These are phyloP conservation scores for Stramonita haemastoma DNA, from an alignment of 2,888 invertebrate genomes.

Conservation along the genomic window DNA sequence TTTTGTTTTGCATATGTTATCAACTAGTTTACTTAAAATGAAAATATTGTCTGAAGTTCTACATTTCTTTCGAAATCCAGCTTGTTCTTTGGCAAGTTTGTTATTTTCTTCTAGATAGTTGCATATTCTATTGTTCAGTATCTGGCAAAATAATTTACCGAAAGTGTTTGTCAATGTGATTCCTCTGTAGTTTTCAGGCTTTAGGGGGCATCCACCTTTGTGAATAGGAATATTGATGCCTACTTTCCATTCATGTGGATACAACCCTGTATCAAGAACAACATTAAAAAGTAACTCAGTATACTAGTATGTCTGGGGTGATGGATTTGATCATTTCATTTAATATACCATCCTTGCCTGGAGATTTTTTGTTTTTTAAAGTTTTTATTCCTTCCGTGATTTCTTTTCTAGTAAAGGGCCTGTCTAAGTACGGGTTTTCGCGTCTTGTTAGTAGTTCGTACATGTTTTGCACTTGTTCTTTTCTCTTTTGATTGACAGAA, in stretches of 20 bases:
- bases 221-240: neutral
- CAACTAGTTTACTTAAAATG: neutral
- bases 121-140: neutral
- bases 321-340: no score
- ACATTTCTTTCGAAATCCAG: neutral
- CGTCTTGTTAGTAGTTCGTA: no score
- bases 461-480: no score
- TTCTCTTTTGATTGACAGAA: no score
- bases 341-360: no score
- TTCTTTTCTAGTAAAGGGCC: no score
- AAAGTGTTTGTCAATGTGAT: neutral
- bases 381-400: no score
- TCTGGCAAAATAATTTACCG: neutral
- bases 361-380: no score
- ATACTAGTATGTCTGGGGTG: no score
- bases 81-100: neutral
- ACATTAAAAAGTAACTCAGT: no score
- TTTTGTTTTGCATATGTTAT: neutral
- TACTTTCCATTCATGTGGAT: neutral
- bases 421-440: no score
- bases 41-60: neutral
- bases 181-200: neutral
- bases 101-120: neutral
- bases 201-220: neutral
- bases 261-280: neutral